Base-by-base conservation (phyloP, 2,797 vertebrate species). In the Characodon lateralis region DNA sequence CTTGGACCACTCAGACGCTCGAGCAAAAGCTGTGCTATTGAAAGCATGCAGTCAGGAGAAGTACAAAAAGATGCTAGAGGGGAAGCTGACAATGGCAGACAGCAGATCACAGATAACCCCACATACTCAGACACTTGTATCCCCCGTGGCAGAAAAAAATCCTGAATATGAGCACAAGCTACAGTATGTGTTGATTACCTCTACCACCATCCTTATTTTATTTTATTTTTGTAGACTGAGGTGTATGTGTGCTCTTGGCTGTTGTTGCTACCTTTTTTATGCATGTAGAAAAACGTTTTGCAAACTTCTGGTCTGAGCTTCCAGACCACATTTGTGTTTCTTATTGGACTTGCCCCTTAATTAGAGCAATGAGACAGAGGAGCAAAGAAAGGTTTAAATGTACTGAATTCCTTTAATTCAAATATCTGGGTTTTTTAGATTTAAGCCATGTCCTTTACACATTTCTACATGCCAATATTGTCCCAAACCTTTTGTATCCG, bases 1-100 rank as follows among this genome's bases (percentile, higher is more conserved):
- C 69, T 79, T 35, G 59, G 39, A 81, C 77, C 69, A 58, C 68
- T 79, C 48, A 18, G 76, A 80, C 43, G 41, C 70, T 9, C 31
- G 70, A 78, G 82, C 80, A 84, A 85, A 85, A 80, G 70, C 26
- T 70, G 26, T 26, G 78, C 65, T 58, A 76, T 50, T 85, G 79
- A 84, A 87, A 79, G 75, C 41, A 63, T 82, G 78, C 83, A 85
- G 84, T 88, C 85, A 86, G 83, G 86, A 88, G 86, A 85, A 66
- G 22, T 65, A 63, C 20, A 63, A 63, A 63, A 53, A 8, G 72
- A 84, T 75, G 84, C 89, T 85, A 28, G 75, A 58, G 80, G 81
- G 72, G 72, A 76, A 74, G 73, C 70, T 63, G 79, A 78, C 78
- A 81, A 83, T 84, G 65, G 89, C 81, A 83, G 81, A 83, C 76